These are phyloP conservation scores for Gobionotothen gibberifrons DNA, from an alignment of 2,797 vertebrate species.

Conservation along the genomic window DNA sequence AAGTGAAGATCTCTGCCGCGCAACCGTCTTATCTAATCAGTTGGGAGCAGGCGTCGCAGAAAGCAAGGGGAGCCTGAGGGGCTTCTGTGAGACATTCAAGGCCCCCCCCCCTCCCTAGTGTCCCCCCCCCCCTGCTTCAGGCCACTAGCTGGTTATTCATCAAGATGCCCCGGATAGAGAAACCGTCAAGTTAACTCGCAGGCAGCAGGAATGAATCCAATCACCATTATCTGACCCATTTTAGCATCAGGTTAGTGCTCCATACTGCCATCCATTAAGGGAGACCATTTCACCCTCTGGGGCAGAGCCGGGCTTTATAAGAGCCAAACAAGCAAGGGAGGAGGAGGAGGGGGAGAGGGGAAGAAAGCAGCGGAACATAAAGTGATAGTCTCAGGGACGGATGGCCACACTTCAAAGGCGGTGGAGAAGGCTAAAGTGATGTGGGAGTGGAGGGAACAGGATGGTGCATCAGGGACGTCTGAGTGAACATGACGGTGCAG, in stretches of 20 bases:
- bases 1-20: conserved; percentile 57
- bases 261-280: conserved; percentile 81
- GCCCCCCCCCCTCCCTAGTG: conserved; percentile 25
- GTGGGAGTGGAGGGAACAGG: conserved; percentile 57
- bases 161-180: conserved; percentile 75
- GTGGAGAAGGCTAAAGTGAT: conserved; percentile 65
- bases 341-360: conserved; percentile 1
- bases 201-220: conserved; percentile 73
- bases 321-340: conserved; percentile 52
- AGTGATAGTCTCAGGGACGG: conserved; percentile 58
- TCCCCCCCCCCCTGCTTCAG: conserved; percentile 50
- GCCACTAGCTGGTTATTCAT: conserved; percentile 76
- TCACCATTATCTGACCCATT: conserved; percentile 82
- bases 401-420: conserved; percentile 69
- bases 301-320: conserved; percentile 62
- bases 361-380: conserved; percentile 58
- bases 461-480: conserved; percentile 68
- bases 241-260: conserved; percentile 79
- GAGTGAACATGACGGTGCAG: conserved; percentile 71
- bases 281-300: conserved; percentile 75
- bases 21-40: conserved; percentile 73
- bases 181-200: conserved; percentile 69
- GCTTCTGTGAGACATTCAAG: conserved; percentile 58
- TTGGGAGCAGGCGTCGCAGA: conserved; percentile 59
- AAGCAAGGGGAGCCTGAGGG: conserved; percentile 55